phyloP scores from a whole-genome alignment of 2,888 invertebrate genomes.

The Sisyra nigra region DNA sequence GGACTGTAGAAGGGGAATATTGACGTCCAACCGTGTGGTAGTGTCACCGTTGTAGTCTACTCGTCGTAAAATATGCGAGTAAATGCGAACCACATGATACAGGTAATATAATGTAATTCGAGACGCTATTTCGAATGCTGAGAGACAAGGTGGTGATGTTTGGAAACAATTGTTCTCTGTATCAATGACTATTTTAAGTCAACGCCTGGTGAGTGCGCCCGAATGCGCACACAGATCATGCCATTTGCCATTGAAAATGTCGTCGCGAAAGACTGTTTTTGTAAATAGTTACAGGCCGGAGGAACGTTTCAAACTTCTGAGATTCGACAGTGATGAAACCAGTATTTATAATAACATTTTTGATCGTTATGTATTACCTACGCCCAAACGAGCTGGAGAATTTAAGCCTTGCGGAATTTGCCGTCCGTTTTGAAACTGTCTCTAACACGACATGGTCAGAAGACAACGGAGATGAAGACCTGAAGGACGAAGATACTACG shows the following conservation, averaged over 20 bases:
- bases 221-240: slow-evolving; percentile 19
- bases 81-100: slow-evolving; percentile 12
- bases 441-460: not conserved
- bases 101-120: slow-evolving; percentile 9
- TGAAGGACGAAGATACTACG: not conserved
- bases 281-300: slow-evolving; percentile 13
- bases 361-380: not conserved
- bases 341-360: slow-evolving; percentile 7
- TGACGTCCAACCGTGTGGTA: slow-evolving; percentile 21
- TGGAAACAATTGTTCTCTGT: slow-evolving; percentile 8
- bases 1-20: slow-evolving; percentile 20
- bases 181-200: slow-evolving; percentile 12
- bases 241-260: slow-evolving; percentile 1
- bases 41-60: slow-evolving; percentile 18
- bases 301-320: slow-evolving; percentile 17
- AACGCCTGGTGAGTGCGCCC: slow-evolving; percentile 16
- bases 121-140: slow-evolving; percentile 9
- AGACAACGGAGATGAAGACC: not conserved
- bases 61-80: slow-evolving; percentile 5
- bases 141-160: slow-evolving; percentile 5
- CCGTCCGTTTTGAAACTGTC: not conserved
- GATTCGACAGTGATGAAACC: slow-evolving; percentile 16
- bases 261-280: slow-evolving; percentile 9
- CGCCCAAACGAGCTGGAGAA: not conserved
- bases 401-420: not conserved